Conservation (phyloP, 2,797 vertebrate genomes). For the Sibirionetta formosa region DNA sequence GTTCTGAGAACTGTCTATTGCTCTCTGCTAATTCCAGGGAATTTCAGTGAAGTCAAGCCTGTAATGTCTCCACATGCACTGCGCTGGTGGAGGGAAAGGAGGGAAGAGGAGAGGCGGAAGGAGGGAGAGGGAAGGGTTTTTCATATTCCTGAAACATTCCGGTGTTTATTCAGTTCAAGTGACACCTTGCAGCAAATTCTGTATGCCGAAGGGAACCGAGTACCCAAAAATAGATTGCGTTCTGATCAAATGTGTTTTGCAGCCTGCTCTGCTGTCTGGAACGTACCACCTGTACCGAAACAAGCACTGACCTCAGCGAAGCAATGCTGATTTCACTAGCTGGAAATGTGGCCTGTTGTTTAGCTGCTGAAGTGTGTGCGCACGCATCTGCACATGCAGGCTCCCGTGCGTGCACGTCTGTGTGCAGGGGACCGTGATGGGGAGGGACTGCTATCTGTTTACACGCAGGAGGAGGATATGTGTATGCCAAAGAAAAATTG, state of each 20-base stretch:
- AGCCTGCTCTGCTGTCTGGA: slow-evolving; percentile 18
- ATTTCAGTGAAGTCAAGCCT: slow-evolving; percentile 11
- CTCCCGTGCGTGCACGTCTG: rapidly evolving
- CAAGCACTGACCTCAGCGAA: neutral
- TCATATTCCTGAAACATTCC: neutral
- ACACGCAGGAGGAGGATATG: rapidly evolving
- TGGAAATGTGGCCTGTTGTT: neutral
- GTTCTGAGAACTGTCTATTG: slow-evolving; percentile 6
- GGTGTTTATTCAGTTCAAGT: neutral
- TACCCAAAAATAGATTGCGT: slow-evolving; percentile 35
- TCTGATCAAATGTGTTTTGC: neutral
- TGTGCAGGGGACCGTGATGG: neutral
- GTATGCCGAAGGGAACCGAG: neutral
- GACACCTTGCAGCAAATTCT: slow-evolving; percentile 17
- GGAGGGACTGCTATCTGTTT: neutral
- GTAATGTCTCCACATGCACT: slow-evolving; percentile 1
- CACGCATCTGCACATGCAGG: too few relatives aligned
- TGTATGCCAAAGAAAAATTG: neutral
- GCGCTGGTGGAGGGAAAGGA: slow-evolving; percentile 8
- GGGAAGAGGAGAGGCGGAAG: neutral
- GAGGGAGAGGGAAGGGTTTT: slow-evolving; percentile 7
- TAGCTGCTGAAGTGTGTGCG: neutral
- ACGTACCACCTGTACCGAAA: slow-evolving; percentile 46
- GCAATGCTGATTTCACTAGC: neutral
- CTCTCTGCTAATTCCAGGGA: neutral